Evolutionary conservation across 2,113 vertebrate genomes (phyloP).

Genomic region (Sphaerodactylus townsendi): DNA sequence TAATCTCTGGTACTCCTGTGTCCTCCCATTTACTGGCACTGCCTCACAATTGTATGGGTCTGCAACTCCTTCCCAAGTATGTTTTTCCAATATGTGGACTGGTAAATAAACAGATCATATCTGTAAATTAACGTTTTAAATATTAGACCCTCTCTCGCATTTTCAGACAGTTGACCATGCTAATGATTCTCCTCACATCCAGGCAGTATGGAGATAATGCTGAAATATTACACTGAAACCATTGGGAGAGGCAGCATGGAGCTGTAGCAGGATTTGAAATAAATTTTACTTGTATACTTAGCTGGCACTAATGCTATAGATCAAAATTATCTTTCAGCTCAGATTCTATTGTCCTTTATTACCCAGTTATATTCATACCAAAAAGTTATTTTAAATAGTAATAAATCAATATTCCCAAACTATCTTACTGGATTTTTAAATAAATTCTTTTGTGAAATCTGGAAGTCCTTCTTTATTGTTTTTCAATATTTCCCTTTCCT

Average conservation of each 20-base stretch:
- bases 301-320: background rate
- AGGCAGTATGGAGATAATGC: background rate
- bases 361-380: background rate
- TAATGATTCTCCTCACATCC: background rate
- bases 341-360: background rate
- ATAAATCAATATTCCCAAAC: background rate
- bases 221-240: background rate
- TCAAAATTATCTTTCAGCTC: background rate
- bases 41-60: background rate
- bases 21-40: background rate
- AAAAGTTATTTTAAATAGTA: conserved; percentile 9
- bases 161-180: background rate
- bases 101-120: background rate
- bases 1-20: background rate
- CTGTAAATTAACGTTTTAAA: too few relatives aligned
- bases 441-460: fast-evolving
- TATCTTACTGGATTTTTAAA: background rate
- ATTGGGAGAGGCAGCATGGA: background rate
- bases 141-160: too few relatives aligned
- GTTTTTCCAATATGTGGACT: background rate
- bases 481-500: background rate
- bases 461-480: conserved; percentile 15
- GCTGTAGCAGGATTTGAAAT: conserved; percentile 30
- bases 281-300: background rate
- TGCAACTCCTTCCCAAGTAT: background rate